These are phyloP conservation scores for Apocheima hispidaria DNA, from an alignment of 2,888 invertebrate genomes.

Conservation along the genomic window DNA sequence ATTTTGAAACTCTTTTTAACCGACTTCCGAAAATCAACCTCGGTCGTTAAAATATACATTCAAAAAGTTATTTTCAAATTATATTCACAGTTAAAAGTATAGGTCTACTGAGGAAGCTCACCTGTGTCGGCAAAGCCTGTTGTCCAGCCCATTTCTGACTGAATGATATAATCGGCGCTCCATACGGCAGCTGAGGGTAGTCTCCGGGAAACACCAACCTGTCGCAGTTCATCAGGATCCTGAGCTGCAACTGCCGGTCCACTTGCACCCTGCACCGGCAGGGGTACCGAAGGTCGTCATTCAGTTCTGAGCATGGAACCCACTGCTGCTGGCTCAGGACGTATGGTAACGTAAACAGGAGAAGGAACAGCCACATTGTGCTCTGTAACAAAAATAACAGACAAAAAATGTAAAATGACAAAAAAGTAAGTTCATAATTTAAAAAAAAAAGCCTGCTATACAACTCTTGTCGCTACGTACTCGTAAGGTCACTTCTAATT, in stretches of 20 bases:
- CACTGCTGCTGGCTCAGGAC: constrained; percentile 78
- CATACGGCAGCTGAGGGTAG: constrained; percentile 91
- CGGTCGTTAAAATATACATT: not conserved
- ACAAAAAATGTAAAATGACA: not conserved
- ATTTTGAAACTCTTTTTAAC: too few species aligned
- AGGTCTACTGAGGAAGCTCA: constrained; percentile 58
- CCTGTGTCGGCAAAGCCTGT: constrained; percentile 92
- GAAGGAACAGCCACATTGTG: constrained; percentile 70
- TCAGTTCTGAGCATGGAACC: constrained; percentile 92
- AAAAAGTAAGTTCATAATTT: too few species aligned
- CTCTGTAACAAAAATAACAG: constrained; percentile 54
- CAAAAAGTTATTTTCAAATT: too few species aligned
- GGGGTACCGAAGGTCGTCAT: constrained; percentile 91
- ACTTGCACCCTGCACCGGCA: constrained; percentile 87
- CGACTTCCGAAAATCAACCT: too few species aligned
- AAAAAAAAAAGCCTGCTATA: too few species aligned
- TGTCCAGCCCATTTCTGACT: constrained; percentile 93
- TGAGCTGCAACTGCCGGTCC: constrained; percentile 76
- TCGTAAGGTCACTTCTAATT: too few species aligned
- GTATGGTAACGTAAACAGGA: constrained; percentile 64
- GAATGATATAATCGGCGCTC: constrained; percentile 92
- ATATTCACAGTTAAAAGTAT: too few species aligned
- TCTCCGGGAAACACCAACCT: constrained; percentile 92
- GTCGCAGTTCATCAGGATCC: constrained; percentile 93
- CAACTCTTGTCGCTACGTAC: too few species aligned